phyloP scores from a whole-genome alignment of 37 sponge, comb jelly and placozoan species.

The Chondrilla cf. caribensis region DNA sequence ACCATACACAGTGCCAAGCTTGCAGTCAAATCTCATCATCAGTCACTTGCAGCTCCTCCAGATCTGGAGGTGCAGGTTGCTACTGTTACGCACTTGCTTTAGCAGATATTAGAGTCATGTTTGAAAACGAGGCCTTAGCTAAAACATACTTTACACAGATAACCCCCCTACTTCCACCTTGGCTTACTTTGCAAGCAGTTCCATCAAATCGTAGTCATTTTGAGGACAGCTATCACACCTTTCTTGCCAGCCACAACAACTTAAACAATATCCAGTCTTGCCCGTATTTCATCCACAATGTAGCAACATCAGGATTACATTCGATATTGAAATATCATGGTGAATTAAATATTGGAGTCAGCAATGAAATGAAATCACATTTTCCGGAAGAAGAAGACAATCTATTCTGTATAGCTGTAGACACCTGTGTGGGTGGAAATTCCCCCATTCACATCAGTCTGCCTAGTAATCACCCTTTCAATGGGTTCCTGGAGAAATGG shows the following conservation, averaged over 20 bases:
- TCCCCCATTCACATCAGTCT: slow-evolving; percentile 11
- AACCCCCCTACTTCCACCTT: neutral
- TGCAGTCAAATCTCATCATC: neutral
- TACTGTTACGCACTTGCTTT: neutral
- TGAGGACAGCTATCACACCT: slow-evolving; percentile 14
- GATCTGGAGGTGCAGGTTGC: neutral
- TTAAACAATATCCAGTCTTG: neutral
- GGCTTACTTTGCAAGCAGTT: neutral
- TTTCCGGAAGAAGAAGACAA: too few species aligned
- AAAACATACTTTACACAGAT: neutral
- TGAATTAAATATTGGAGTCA: neutral
- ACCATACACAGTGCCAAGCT: neutral
- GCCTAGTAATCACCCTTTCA: neutral
- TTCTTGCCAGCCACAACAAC: neutral
- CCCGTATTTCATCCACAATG: neutral
- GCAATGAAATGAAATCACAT: neutral
- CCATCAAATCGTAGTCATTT: neutral
- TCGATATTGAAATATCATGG: neutral
- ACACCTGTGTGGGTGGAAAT: neutral
- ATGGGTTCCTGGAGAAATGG: neutral
- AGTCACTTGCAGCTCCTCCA: slow-evolving; percentile 9
- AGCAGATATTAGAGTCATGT: neutral
- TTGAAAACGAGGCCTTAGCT: slow-evolving; percentile 1
- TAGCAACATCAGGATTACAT: neutral
- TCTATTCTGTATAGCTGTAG: slow-evolving; percentile 8